Conservation (phyloP, 2,888 invertebrate species). For the Trachelus stipa region DNA sequence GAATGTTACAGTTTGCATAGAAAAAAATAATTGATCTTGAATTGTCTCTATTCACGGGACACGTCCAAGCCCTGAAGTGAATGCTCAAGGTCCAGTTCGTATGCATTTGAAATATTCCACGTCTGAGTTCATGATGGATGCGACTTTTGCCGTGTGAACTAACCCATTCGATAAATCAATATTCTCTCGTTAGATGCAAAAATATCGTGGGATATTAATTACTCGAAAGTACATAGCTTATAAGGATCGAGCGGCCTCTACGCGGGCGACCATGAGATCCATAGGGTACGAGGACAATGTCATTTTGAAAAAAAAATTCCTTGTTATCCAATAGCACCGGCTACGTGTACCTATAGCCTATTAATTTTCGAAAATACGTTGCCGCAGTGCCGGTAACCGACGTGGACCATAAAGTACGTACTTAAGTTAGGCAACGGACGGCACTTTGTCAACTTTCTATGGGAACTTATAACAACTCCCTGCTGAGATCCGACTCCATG, state of each 20-base stretch:
- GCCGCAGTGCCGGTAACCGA: conserved; percentile 23
- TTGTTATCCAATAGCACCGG: conserved; percentile 18
- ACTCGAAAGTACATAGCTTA: not conserved
- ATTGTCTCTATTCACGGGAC: not conserved
- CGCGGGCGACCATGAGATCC: not conserved
- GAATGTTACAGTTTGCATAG: not conserved
- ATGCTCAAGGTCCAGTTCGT: not conserved
- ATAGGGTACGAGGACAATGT: conserved; percentile 6
- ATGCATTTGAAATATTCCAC: too few species aligned
- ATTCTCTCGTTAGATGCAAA: not conserved
- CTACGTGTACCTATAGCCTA: conserved; percentile 19
- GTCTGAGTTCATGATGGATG: not conserved
- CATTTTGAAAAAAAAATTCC: conserved; percentile 8
- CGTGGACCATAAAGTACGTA: conserved; percentile 25
- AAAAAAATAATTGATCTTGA: not conserved
- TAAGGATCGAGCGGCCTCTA: not conserved
- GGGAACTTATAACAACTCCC: conserved; percentile 29
- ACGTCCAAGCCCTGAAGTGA: not conserved
- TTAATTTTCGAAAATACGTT: conserved; percentile 26
- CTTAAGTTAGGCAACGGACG: conserved; percentile 28
- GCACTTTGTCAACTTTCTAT: conserved; percentile 28
- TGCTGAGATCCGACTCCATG: conserved; percentile 26
- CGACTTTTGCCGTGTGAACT: not conserved
- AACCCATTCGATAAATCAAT: not conserved
- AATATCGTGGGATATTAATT: not conserved